Evolutionary conservation across 1,140 invertebrate genomes (phyloP).

Genomic region (Anadara kagoshimensis): DNA sequence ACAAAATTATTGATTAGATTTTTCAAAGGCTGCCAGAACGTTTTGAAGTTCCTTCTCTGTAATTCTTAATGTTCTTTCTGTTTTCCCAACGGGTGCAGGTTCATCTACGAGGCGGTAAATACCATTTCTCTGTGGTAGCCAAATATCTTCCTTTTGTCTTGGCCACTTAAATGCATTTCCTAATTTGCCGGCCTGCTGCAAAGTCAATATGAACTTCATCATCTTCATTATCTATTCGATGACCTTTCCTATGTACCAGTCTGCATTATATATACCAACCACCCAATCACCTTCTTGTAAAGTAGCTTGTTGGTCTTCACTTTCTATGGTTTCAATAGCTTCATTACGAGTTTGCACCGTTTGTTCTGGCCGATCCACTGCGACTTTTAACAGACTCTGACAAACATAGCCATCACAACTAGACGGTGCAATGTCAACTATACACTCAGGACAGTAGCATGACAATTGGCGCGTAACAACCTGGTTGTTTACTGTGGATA

Average conservation of each 20-base stretch:
- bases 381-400: too few relatives aligned
- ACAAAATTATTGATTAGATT: too few relatives aligned
- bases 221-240: slow-evolving; percentile 3
- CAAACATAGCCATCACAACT: too few relatives aligned
- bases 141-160: not conserved
- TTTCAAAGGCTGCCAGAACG: too few relatives aligned
- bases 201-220: slow-evolving; percentile 9
- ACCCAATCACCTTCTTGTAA: slow-evolving; percentile 11
- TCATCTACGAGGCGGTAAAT: too few relatives aligned
- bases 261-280: slow-evolving; percentile 3
- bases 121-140: not conserved
- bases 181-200: not conserved
- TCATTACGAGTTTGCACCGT: too few relatives aligned
- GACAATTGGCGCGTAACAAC: slow-evolving; percentile 7
- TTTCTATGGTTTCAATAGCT: not conserved
- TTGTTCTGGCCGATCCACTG: too few relatives aligned
- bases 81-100: too few relatives aligned
- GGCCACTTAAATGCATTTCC: slow-evolving; percentile 11
- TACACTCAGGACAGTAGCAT: slow-evolving; percentile 1
- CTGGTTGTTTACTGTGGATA: not conserved
- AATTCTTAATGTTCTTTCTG: too few relatives aligned
- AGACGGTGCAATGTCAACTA: not conserved
- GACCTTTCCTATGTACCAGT: slow-evolving; percentile 24
- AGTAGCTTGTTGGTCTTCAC: not conserved
- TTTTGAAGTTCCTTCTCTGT: too few relatives aligned